Percentiles rank a stretch among this genome's conserved stretches.
Evolutionary conservation across 2,888 invertebrate species (phyloP).

Genomic region (Rhagonycha lutea): DNA sequence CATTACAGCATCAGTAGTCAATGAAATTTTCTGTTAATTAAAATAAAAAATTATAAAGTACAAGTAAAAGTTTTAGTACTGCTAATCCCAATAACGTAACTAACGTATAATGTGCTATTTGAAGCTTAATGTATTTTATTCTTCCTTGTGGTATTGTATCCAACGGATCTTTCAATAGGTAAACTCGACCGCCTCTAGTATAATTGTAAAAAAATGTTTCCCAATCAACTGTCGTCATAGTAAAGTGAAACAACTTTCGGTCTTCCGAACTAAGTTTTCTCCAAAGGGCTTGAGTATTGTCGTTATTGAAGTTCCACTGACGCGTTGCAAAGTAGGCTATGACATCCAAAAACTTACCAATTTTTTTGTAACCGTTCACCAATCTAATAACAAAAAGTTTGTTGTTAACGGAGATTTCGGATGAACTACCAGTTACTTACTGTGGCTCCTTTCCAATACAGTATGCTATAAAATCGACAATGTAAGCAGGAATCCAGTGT

Average conservation of each 20-base stretch:
- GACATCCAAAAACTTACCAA: conserved; percentile 76
- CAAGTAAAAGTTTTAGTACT: neutral
- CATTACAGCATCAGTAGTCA: too few relatives aligned
- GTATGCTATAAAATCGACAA: conserved; percentile 60
- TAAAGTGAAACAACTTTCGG: conserved; percentile 69
- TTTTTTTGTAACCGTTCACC: conserved; percentile 75
- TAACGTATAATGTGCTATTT: conserved; percentile 40
- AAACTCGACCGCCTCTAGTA: conserved; percentile 71
- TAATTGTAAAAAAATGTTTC: conserved; percentile 68
- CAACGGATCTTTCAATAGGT: conserved; percentile 77
- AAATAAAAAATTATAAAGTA: neutral
- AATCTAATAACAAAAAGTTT: conserved; percentile 61
- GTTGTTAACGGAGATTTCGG: neutral
- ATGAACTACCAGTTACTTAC: conserved; percentile 49
- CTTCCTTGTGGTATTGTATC: conserved; percentile 66
- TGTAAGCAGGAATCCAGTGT: conserved; percentile 66
- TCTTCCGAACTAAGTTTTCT: conserved; percentile 54
- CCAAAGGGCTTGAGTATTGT: conserved; percentile 64
- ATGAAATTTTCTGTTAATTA: neutral
- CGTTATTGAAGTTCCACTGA: conserved; percentile 60
- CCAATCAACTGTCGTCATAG: conserved; percentile 74
- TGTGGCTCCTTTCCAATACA: conserved; percentile 54
- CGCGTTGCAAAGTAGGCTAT: conserved; percentile 77
- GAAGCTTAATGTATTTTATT: conserved; percentile 55
- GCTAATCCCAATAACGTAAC: neutral